These are phyloP conservation scores for Malurus alboscapulatus DNA, from an alignment of 2,113 vertebrate genomes.

Conservation along the genomic window DNA sequence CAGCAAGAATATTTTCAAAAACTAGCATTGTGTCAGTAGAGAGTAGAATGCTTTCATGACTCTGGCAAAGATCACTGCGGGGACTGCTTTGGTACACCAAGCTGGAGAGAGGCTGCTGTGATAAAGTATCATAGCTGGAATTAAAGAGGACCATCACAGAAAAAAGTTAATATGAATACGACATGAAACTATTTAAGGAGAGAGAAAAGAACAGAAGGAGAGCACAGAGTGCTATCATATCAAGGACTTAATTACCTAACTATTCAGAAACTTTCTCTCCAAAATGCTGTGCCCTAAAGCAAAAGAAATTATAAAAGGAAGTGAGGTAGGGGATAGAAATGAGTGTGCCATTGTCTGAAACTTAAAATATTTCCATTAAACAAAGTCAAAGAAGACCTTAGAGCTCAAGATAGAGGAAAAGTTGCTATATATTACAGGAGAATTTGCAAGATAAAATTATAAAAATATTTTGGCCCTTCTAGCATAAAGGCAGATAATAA, in stretches of 20 bases:
- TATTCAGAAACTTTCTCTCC: not conserved
- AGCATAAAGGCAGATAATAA: not conserved
- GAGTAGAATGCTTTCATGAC: not conserved
- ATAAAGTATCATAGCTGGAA: not conserved
- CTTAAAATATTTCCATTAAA: not conserved
- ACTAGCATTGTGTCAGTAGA: not conserved
- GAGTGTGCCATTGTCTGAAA: not conserved
- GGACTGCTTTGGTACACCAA: not conserved
- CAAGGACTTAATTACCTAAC: not conserved
- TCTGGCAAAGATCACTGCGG: not conserved
- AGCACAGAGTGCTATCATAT: not conserved
- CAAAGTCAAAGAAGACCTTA: not conserved
- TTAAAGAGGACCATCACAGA: not conserved
- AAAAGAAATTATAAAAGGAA: conserved; percentile 1
- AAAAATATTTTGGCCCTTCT: not conserved
- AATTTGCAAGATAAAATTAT: not conserved
- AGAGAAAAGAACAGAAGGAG: not conserved
- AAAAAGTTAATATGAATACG: not conserved
- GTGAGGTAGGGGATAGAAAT: not conserved
- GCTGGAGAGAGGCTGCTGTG: not conserved
- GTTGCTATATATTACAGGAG: not conserved
- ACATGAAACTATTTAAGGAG: not conserved
- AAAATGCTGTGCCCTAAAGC: not conserved
- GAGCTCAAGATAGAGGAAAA: not conserved
- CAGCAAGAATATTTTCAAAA: not conserved